These are phyloP conservation scores for Diphyllodes magnificus DNA, from an alignment of 2,113 vertebrate species.

Conservation along the genomic window DNA sequence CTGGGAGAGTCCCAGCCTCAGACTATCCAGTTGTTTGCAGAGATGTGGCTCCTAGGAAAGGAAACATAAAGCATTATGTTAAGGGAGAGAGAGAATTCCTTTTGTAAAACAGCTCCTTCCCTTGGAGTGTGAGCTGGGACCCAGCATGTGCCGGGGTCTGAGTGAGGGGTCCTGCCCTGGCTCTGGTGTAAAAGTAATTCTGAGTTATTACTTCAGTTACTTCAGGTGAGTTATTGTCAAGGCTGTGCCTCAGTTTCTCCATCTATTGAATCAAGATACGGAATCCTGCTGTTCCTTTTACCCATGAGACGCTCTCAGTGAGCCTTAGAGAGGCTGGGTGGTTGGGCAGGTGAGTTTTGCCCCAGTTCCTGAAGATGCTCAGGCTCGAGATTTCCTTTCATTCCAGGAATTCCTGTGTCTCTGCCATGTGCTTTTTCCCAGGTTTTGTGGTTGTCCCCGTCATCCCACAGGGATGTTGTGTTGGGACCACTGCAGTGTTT, in stretches of 20 bases:
- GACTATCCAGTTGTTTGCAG: background rate
- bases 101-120: background rate
- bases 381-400: background rate
- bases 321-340: background rate
- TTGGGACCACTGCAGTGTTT: background rate
- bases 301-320: background rate
- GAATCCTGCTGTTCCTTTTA: background rate
- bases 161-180: background rate
- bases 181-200: background rate
- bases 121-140: background rate
- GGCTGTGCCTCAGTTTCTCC: background rate
- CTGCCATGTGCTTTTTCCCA: accelerated
- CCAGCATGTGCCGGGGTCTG: accelerated
- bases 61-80: background rate
- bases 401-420: background rate
- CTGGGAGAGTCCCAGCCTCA: background rate
- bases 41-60: background rate
- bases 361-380: background rate
- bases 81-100: background rate
- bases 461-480: background rate
- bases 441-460: background rate
- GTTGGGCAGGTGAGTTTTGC: background rate
- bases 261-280: accelerated
- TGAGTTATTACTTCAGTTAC: background rate
- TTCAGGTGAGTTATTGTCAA: background rate